phyloP scores from a whole-genome alignment of 2,113 vertebrate genomes.

The Corvus cornix region DNA sequence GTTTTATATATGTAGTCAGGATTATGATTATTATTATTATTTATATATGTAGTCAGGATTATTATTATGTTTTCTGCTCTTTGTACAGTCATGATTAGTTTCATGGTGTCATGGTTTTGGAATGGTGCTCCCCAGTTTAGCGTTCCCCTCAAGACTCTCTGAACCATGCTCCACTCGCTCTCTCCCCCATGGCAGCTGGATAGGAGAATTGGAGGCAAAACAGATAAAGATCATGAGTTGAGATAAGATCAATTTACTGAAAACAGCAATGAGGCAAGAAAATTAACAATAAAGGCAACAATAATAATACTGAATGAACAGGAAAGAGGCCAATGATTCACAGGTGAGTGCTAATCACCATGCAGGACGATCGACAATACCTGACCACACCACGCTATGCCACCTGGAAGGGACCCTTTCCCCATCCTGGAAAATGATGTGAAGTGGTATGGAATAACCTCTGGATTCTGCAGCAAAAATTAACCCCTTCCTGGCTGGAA shows the following conservation, averaged over 20 bases:
- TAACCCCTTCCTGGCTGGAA: not conserved
- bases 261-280: not conserved
- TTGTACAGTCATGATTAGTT: not conserved
- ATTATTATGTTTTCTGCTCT: not conserved
- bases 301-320: not conserved
- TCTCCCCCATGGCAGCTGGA: not conserved
- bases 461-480: not conserved
- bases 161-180: not conserved
- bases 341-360: not conserved
- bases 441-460: not conserved
- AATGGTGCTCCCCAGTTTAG: not conserved
- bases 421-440: not conserved
- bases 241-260: not conserved
- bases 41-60: not conserved
- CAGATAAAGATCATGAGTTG: not conserved
- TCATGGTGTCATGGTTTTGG: not conserved
- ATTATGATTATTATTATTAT: not conserved
- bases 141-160: not conserved
- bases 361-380: rapidly evolving
- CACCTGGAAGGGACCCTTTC: not conserved
- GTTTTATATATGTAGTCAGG: not conserved
- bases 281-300: not conserved
- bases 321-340: not conserved
- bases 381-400: not conserved
- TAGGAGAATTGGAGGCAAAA: not conserved